These are phyloP conservation scores for Caenorhabditis virilis DNA, from an alignment of 2,888 invertebrate genomes.

Conservation along the genomic window DNA sequence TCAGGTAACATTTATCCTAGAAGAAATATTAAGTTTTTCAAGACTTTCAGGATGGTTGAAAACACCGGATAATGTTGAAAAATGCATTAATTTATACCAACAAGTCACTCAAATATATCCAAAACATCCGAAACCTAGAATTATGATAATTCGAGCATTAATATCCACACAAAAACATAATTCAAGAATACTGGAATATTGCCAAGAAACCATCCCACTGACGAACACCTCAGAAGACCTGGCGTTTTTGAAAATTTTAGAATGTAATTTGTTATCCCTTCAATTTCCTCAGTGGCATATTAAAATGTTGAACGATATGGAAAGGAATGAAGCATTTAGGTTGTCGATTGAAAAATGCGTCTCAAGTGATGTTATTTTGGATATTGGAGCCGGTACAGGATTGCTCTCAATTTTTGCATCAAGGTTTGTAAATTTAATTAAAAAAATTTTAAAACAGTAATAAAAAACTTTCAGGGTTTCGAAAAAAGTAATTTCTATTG, in stretches of 20 bases:
- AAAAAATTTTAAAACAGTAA: neutral
- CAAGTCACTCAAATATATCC: neutral
- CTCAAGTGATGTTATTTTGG: conserved; percentile 21
- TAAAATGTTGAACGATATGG: conserved; percentile 45
- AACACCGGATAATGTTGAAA: neutral
- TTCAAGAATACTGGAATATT: neutral
- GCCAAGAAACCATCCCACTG: neutral
- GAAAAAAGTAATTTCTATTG: conserved; percentile 26
- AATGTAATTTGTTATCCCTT: conserved; percentile 20
- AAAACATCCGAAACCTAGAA: neutral
- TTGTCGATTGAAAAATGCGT: neutral
- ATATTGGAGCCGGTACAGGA: conserved; percentile 48
- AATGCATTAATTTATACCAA: neutral
- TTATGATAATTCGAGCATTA: neutral
- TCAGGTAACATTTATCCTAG: neutral
- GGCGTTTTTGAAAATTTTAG: neutral
- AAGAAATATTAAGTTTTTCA: too few relatives aligned
- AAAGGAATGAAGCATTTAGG: neutral
- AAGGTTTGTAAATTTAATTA: conserved; percentile 18
- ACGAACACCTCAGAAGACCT: neutral
- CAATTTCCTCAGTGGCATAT: conserved; percentile 45
- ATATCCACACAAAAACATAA: neutral
- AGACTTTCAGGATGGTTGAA: neutral
- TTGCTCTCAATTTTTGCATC: conserved; percentile 37
- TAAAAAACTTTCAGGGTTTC: conserved; percentile 16